Conservation (phyloP, 2,113 vertebrate species). For the Pipa parva region DNA sequence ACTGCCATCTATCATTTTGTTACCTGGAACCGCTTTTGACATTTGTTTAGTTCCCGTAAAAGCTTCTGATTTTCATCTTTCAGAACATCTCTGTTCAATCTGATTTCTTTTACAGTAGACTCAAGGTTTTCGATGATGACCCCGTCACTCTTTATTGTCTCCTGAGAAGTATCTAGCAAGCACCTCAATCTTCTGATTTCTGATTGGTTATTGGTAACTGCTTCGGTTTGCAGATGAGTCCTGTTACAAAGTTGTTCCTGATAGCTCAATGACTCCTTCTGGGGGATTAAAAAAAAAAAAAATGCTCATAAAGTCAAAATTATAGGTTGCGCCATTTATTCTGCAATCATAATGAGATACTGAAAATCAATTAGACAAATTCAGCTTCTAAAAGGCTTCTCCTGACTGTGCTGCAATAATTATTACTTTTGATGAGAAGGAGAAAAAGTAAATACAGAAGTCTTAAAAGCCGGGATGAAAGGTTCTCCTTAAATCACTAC, state of each 20-base stretch:
- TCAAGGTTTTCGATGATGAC: slow-evolving; percentile 62
- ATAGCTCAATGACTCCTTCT: slow-evolving; percentile 58
- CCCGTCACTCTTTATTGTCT: slow-evolving; percentile 47
- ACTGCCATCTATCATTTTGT: slow-evolving; percentile 4
- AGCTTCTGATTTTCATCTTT: slow-evolving; percentile 68
- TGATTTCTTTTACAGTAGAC: slow-evolving; percentile 60
- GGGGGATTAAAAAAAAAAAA: slow-evolving; percentile 50
- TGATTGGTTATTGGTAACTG: slow-evolving; percentile 36
- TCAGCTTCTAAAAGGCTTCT: neutral
- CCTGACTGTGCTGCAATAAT: slow-evolving; percentile 1
- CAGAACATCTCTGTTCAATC: slow-evolving; percentile 56
- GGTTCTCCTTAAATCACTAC: neutral
- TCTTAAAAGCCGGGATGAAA: neutral
- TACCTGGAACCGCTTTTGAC: slow-evolving; percentile 66
- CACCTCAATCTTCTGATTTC: slow-evolving; percentile 36
- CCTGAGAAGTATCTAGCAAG: slow-evolving; percentile 35
- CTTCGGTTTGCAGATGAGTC: slow-evolving; percentile 44
- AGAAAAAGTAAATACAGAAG: neutral
- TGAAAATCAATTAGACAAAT: slow-evolving; percentile 30
- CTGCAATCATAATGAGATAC: slow-evolving; percentile 17
- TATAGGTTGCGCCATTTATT: neutral
- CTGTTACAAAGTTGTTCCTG: slow-evolving; percentile 51
- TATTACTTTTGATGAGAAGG: neutral
- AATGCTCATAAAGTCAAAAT: slow-evolving; percentile 2
- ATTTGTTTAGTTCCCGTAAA: slow-evolving; percentile 58